Percentiles rank a stretch among this genome's conserved stretches.
Conservation (phyloP, 2,113 vertebrate species). For the Sigmodon hispidus region DNA sequence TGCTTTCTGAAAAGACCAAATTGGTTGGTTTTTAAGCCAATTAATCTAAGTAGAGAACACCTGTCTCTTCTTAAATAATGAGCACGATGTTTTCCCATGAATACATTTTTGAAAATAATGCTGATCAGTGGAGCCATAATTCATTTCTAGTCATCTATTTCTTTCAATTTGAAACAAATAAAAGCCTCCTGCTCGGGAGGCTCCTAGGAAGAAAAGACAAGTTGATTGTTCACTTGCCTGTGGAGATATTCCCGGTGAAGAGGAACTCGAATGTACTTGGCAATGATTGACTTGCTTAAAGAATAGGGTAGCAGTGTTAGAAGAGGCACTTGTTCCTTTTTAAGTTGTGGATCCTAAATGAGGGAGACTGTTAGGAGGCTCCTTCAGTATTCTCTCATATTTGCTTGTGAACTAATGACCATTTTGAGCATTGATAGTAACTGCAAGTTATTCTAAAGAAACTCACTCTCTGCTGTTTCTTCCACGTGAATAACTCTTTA, state of each 20-base stretch:
- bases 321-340: neutral
- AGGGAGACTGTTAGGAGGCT: slow-evolving; percentile 8
- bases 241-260: slow-evolving; percentile 64
- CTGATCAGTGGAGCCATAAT: slow-evolving; percentile 46
- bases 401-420: slow-evolving; percentile 65
- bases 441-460: slow-evolving; percentile 58
- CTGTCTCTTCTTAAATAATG: slow-evolving; percentile 64
- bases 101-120: slow-evolving; percentile 61
- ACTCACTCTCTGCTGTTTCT: slow-evolving; percentile 23
- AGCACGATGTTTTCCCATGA: slow-evolving; percentile 53
- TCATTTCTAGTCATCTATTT: slow-evolving; percentile 63
- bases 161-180: slow-evolving; percentile 67
- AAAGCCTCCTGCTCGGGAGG: slow-evolving; percentile 65
- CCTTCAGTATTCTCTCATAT: slow-evolving; percentile 31
- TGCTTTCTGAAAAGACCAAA: slow-evolving; percentile 60
- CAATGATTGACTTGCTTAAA: slow-evolving; percentile 57
- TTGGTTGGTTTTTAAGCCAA: slow-evolving; percentile 45
- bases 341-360: neutral
- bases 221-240: slow-evolving; percentile 64
- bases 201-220: slow-evolving; percentile 65
- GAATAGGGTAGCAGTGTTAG: slow-evolving; percentile 27
- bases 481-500: slow-evolving; percentile 52
- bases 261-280: slow-evolving; percentile 58
- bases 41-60: slow-evolving; percentile 55
- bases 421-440: slow-evolving; percentile 68